Conservation (phyloP, 1,140 invertebrate genomes). For the Platyura marginata region DNA sequence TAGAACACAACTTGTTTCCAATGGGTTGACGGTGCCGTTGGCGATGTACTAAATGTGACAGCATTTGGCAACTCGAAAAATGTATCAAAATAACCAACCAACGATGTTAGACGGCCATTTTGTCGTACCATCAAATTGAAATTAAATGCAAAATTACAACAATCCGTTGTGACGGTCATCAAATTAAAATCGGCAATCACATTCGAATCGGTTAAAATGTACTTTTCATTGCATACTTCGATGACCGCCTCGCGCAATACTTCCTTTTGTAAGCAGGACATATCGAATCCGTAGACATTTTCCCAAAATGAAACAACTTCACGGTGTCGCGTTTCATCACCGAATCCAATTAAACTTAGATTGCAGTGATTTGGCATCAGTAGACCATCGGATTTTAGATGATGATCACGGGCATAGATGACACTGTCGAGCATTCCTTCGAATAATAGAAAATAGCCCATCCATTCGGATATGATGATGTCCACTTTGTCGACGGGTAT, state of each 20-base stretch:
- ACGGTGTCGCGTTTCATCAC: conserved; percentile 61
- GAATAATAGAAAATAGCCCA: conserved; percentile 97
- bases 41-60: conserved; percentile 55
- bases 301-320: conserved; percentile 78
- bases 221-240: conserved; percentile 57
- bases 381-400: conserved; percentile 50
- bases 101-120: conserved; percentile 62
- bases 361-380: conserved; percentile 82
- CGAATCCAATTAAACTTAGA: conserved; percentile 73
- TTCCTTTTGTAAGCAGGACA: conserved; percentile 82
- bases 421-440: conserved; percentile 96
- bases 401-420: conserved; percentile 77
- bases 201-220: conserved; percentile 54
- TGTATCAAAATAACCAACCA: conserved; percentile 89
- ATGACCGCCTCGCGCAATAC: conserved; percentile 79
- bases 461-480: conserved; percentile 97
- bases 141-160: conserved; percentile 59
- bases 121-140: conserved; percentile 54
- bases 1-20: conserved; percentile 96
- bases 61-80: conserved; percentile 56
- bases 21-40: conserved; percentile 60
- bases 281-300: conserved; percentile 93
- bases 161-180: conserved; percentile 58
- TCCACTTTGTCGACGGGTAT: conserved; percentile 73
- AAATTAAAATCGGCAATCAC: conserved; percentile 58